Conservation (phyloP, 2,888 invertebrate genomes). For the Drepanosiphum platanoidis region DNA sequence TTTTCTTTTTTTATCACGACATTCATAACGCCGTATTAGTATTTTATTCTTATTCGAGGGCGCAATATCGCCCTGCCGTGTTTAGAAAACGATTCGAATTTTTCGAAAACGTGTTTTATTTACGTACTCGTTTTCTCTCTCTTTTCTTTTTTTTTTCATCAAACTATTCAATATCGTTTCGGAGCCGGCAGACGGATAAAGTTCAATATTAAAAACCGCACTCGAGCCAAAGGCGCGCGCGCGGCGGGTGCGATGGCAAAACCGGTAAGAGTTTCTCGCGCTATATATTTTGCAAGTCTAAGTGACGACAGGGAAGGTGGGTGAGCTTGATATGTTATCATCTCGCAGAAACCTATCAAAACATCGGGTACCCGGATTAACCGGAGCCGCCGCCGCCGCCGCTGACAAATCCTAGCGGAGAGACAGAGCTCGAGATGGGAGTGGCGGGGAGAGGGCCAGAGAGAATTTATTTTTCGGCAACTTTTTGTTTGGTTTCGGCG, state of each 20-base stretch:
- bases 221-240: not conserved
- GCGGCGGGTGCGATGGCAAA: constrained; percentile 4
- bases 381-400: not conserved
- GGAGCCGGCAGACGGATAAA: constrained; percentile 12
- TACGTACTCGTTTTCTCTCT: no score
- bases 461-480: constrained; percentile 35
- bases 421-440: not conserved
- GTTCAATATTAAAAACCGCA: constrained; percentile 6
- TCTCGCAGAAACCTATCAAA: constrained; percentile 53
- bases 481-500: constrained; percentile 16
- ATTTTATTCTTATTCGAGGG: no score
- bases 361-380: constrained; percentile 50
- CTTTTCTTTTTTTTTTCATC: no score
- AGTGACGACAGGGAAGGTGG: no score
- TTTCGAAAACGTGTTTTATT: no score
- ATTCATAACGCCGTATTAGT: no score
- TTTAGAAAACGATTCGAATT: no score
- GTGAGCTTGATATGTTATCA: constrained; percentile 30
- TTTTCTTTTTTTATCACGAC: no score
- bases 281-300: not conserved
- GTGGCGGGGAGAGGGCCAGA: not conserved
- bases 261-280: constrained; percentile 1
- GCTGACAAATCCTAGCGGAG: constrained; percentile 47
- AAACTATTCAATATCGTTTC: no score
- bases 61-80: no score